These are phyloP conservation scores for Synanthedon andrenaeformis DNA, from an alignment of 2,888 invertebrate species.

Conservation along the genomic window DNA sequence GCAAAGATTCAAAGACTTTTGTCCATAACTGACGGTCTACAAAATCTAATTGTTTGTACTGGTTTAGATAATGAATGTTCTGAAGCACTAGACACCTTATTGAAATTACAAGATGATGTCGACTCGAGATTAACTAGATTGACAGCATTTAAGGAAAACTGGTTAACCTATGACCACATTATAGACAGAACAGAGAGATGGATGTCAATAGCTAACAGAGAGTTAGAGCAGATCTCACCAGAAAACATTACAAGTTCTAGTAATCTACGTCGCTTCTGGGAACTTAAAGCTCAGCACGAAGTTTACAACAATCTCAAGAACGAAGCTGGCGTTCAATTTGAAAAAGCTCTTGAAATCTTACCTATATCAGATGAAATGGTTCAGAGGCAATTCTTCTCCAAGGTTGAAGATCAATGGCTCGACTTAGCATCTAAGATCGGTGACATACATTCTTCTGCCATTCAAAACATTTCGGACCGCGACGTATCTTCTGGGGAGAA, in stretches of 20 bases:
- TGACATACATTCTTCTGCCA: conserved; percentile 75
- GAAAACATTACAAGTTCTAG: conserved; percentile 75
- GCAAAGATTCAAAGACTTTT: conserved; percentile 81
- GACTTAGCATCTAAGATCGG: conserved; percentile 74
- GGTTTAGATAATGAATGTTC: conserved; percentile 81
- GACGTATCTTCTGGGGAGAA: conserved; percentile 82
- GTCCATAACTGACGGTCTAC: conserved; percentile 78
- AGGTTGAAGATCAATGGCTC: conserved; percentile 83
- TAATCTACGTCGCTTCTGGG: conserved; percentile 88
- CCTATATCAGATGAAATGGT: conserved; percentile 87
- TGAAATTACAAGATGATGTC: conserved; percentile 81
- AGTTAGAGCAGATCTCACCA: conserved; percentile 75
- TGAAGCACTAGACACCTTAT: conserved; percentile 77
- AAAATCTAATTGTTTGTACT: conserved; percentile 80
- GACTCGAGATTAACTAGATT: conserved; percentile 78
- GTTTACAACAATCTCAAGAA: conserved; percentile 82
- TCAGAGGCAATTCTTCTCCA: conserved; percentile 82
- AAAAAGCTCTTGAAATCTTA: conserved; percentile 81
- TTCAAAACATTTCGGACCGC: conserved; percentile 78
- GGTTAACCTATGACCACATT: conserved; percentile 80
- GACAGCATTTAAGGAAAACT: conserved; percentile 81
- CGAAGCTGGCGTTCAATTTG: conserved; percentile 79
- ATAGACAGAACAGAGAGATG: conserved; percentile 81
- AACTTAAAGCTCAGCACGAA: conserved; percentile 88
- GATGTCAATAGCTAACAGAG: conserved; percentile 79